Percentiles rank a stretch among this genome's conserved stretches.
Conservation (phyloP, 2,888 invertebrate genomes). For the Himalopsyche anomala region DNA sequence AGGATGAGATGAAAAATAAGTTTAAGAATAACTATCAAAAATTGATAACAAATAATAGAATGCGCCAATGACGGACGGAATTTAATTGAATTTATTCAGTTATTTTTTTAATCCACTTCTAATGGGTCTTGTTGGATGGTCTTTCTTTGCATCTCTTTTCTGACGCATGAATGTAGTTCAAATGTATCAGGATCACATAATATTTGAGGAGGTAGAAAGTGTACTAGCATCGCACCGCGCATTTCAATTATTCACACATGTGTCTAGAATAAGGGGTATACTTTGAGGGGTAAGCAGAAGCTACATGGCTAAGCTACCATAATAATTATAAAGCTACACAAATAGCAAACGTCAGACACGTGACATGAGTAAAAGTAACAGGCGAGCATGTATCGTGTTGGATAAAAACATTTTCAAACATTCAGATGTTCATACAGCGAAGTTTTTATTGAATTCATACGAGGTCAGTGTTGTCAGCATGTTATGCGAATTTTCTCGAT, state of each 20-base stretch:
- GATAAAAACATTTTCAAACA: not conserved
- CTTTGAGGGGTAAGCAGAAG: not conserved
- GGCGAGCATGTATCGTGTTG: not conserved
- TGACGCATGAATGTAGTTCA: conserved; percentile 31
- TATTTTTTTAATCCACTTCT: too few relatives aligned
- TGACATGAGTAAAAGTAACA: conserved; percentile 49
- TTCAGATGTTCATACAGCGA: not conserved
- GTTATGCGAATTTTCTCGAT: too few relatives aligned
- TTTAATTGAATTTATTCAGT: too few relatives aligned
- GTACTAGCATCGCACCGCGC: not conserved
- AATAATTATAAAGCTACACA: not conserved
- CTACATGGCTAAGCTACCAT: too few relatives aligned
- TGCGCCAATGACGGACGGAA: too few relatives aligned
- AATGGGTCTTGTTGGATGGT: too few relatives aligned
- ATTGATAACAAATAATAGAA: too few relatives aligned
- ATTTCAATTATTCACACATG: conserved; percentile 24
- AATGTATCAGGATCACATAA: conserved; percentile 3
- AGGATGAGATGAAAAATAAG: too few relatives aligned
- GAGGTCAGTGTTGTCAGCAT: too few relatives aligned
- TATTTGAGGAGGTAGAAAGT: not conserved
- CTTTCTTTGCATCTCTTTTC: not conserved
- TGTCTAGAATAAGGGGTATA: not conserved
- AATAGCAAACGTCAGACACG: conserved; percentile 45
- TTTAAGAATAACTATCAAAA: too few relatives aligned
- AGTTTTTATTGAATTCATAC: too few relatives aligned